Percentiles rank a stretch among this genome's conserved stretches.
Evolutionary conservation across 2,797 vertebrate species (phyloP).

Genomic region (Neomorphus geoffroyi): DNA sequence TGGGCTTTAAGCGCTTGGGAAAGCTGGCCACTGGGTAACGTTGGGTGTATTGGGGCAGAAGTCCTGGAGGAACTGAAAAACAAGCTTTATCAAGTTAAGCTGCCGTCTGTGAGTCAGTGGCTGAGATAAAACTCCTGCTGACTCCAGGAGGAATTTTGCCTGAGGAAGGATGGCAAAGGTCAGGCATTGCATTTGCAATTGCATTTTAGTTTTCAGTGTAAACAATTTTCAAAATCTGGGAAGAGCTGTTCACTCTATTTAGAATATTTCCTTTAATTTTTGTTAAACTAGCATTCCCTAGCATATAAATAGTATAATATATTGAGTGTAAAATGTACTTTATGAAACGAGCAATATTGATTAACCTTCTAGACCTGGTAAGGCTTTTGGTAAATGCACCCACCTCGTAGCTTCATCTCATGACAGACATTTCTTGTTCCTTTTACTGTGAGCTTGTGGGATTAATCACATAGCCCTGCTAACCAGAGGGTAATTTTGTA

Average conservation of each 20-base stretch:
- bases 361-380: not conserved
- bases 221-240: not conserved
- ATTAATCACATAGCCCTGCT: not conserved
- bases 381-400: not conserved
- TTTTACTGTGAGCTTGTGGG: not conserved
- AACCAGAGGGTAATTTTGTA: not conserved
- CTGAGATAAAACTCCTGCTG: not conserved
- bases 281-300: not conserved
- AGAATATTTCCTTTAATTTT: not conserved
- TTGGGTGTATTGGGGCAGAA: not conserved
- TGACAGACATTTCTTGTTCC: not conserved
- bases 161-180: not conserved
- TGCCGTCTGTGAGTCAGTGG: not conserved
- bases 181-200: not conserved
- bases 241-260: not conserved
- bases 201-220: not conserved
- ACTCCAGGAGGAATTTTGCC: slow-evolving; percentile 16
- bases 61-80: not conserved
- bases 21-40: not conserved
- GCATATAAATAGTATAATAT: not conserved
- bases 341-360: not conserved
- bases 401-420: not conserved
- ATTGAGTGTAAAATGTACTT: slow-evolving; percentile 16
- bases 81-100: not conserved
- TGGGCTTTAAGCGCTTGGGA: not conserved